Evolutionary conservation across 2,797 vertebrate genomes (phyloP), one percentile per base, ranked within the genome.

Genomic region (Huso huso): DNA sequence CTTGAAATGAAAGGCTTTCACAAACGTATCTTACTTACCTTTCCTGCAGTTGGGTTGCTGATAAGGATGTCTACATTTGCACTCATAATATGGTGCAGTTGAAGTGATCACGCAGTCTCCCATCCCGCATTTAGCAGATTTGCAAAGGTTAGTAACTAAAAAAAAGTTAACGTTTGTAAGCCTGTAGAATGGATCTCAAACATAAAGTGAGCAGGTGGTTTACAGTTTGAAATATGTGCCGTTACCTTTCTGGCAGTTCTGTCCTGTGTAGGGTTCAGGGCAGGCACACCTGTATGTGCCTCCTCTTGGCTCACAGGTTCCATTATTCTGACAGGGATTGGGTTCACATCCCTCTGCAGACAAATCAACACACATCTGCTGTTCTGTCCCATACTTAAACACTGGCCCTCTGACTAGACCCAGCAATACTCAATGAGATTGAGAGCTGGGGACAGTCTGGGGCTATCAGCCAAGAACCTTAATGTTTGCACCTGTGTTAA

Each of bases 311-410:
- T 74, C 51, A 70, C 83, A 86, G 7, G 9, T 23, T 6, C 82
- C 84, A 10, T 75, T 72, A n/a, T 86, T 85, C 49, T 70, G 50
- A 68, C 86, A 88, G 0, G 82, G 84, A 70, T 83, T 81, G 70
- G 82, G 79, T 57, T 79, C 70, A 70, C 86, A 88, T 0, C 37
- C 15, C 55, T 80, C 86, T 87, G 66, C 37, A 61, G 37, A 5
- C 37, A 37, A 4, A 37, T 37, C 37, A 37, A 37, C 37, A 37
- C 37, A 37, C 37, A 37, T 37, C 4, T 37, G 37, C 37, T 37
- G 37, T 37, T 37, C 37, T 4, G 37, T 37, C 4, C 37, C 37
- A 37, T 37, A 37, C 37, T 37, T 37, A 1, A 37, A 37, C 4
- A 37, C 3, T 37, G 37, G 37, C 37, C 23, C 23, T 37, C 23